phyloP scores from a whole-genome alignment of 92 coral and sea anemone species.

The Bergia sp. region DNA sequence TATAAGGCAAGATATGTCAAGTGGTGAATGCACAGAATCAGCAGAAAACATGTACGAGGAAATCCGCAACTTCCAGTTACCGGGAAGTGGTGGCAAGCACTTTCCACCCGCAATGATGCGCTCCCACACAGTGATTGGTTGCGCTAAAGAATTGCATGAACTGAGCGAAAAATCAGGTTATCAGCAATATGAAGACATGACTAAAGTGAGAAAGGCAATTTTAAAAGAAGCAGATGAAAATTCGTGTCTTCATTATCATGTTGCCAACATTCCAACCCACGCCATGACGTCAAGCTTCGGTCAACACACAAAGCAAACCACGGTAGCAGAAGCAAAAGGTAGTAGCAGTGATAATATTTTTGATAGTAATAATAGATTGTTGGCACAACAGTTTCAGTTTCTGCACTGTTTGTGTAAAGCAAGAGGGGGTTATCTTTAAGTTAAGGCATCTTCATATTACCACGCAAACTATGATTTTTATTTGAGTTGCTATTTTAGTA shows the following conservation, averaged over 20 bases:
- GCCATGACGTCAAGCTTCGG: not conserved
- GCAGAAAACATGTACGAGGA: slow-evolving; percentile 16
- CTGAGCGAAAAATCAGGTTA: not conserved
- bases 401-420: too few species aligned
- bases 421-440: too few species aligned
- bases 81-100: not conserved
- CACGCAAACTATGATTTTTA: too few species aligned
- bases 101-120: not conserved
- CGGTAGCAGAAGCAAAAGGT: not conserved
- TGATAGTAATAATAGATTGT: too few species aligned
- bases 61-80: not conserved
- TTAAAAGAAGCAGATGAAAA: not conserved
- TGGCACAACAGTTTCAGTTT: too few species aligned
- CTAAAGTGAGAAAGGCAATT: too few species aligned
- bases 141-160: not conserved
- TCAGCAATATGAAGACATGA: slow-evolving; percentile 37
- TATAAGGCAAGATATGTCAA: not conserved
- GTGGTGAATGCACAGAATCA: not conserved
- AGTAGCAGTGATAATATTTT: not conserved
- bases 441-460: too few species aligned
- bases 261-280: not conserved
- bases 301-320: not conserved
- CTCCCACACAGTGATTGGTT: slow-evolving; percentile 8
- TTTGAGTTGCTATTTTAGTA: too few species aligned
- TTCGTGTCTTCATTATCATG: not conserved